These are phyloP conservation scores for Heptranchias perlo DNA, from an alignment of 2,113 vertebrate genomes.

Conservation along the genomic window DNA sequence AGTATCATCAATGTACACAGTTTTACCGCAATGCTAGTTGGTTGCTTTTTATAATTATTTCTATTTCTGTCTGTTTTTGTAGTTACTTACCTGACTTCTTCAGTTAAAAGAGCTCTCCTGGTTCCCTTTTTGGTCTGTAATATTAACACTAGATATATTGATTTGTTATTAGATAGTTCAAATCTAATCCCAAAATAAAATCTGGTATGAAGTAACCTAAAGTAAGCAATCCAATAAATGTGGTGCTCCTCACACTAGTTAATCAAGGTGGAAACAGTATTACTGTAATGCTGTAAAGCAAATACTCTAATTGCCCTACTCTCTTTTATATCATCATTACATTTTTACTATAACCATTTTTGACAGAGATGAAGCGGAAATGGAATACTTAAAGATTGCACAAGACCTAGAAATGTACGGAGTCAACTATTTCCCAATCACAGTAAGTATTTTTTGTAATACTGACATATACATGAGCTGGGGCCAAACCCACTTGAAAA, in stretches of 20 bases:
- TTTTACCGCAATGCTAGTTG: not conserved
- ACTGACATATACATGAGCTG: not conserved
- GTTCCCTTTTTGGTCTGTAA: not conserved
- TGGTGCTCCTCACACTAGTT: not conserved
- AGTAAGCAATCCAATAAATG: not conserved
- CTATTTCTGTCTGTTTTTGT: not conserved
- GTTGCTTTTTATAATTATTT: not conserved
- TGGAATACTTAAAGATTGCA: conserved; percentile 88
- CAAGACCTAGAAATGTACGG: conserved; percentile 92
- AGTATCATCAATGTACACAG: not conserved
- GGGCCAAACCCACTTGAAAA: not conserved
- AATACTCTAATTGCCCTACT: not conserved
- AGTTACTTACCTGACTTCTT: not conserved
- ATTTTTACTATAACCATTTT: not conserved
- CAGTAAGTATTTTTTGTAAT: conserved; percentile 60
- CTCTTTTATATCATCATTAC: not conserved
- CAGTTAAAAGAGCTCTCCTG: not conserved
- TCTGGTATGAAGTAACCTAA: not conserved
- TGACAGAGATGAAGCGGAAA: conserved; percentile 80
- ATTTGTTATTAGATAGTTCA: not conserved
- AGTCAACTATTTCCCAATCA: conserved; percentile 83
- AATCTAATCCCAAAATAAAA: not conserved
- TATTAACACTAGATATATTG: not conserved
- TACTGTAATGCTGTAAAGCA: not conserved
- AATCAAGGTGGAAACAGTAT: not conserved